Percentiles rank a stretch among this genome's conserved stretches.
phyloP scores from a whole-genome alignment of 2,888 invertebrate genomes.

The Eupithecia abbreviata region DNA sequence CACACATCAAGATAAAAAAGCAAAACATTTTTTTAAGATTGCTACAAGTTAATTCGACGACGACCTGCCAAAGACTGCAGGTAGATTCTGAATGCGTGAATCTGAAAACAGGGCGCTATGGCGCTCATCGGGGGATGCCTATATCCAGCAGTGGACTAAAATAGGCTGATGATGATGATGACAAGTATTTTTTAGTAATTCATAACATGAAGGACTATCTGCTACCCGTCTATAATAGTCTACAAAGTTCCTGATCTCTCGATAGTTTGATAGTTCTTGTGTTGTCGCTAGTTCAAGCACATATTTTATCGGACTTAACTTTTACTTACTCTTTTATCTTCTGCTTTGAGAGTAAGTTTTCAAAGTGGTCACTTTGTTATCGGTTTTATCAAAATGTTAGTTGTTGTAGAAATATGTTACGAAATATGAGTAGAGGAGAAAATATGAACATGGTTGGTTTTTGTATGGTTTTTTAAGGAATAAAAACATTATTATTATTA shows the following conservation, averaged over 20 bases:
- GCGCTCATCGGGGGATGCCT: too few relatives aligned
- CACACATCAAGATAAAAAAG: too few relatives aligned
- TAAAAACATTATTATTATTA: background rate
- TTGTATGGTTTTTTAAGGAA: background rate
- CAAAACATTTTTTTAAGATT: too few relatives aligned
- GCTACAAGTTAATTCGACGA: too few relatives aligned
- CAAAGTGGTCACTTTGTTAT: conserved; percentile 10
- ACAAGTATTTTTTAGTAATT: background rate
- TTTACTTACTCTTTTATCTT: conserved; percentile 21
- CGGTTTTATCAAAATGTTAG: conserved; percentile 1
- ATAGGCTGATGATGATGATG: too few relatives aligned
- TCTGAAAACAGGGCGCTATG: too few relatives aligned
- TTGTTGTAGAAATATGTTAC: background rate
- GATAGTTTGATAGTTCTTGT: conserved; percentile 20
- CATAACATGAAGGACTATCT: background rate
- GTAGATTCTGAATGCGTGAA: too few relatives aligned
- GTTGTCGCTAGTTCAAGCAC: conserved; percentile 14
- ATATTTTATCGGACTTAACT: conserved; percentile 20
- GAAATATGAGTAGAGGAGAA: background rate
- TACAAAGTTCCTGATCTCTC: conserved; percentile 15
- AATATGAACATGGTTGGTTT: background rate
- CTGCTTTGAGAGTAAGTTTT: conserved; percentile 16
- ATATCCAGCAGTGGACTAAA: too few relatives aligned
- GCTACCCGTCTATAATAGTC: background rate
- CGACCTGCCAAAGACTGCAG: too few relatives aligned